Percentiles rank a stretch among this genome's conserved stretches.
These are phyloP conservation scores for Cyprinodon tularosa DNA, from an alignment of 2,113 vertebrate genomes.

Conservation along the genomic window DNA sequence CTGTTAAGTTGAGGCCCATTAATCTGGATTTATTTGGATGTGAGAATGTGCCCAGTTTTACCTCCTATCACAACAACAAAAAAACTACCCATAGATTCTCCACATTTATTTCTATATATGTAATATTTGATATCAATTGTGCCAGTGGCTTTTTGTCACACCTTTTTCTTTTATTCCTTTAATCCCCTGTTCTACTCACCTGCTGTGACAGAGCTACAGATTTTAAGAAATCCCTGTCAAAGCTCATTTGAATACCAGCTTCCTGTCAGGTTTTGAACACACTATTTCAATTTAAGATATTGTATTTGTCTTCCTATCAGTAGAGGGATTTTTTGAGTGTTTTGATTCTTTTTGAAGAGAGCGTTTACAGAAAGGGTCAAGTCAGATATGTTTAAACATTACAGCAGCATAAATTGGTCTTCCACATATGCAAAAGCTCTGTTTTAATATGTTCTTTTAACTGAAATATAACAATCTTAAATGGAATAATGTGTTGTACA, in stretches of 20 bases:
- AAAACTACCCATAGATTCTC: not conserved
- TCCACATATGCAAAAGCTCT: constrained; percentile 1
- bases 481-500: too few relatives aligned
- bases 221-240: constrained; percentile 3
- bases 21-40: not conserved
- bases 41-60: not conserved
- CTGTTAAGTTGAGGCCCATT: not conserved
- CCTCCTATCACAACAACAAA: not conserved
- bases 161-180: constrained; percentile 24
- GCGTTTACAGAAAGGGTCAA: constrained; percentile 5
- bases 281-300: constrained; percentile 31
- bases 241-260: constrained; percentile 7
- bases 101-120: not conserved
- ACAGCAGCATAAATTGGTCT: constrained; percentile 6
- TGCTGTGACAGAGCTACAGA: constrained; percentile 26
- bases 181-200: constrained; percentile 35
- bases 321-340: constrained; percentile 12
- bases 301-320: not conserved
- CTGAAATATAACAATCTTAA: not conserved
- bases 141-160: constrained; percentile 17
- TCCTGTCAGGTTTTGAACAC: constrained; percentile 17
- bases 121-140: constrained; percentile 6
- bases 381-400: constrained; percentile 19
- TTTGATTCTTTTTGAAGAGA: constrained; percentile 38
- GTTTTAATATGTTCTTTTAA: not conserved